Percentiles rank a stretch among this genome's conserved stretches.
Evolutionary conservation across 2,797 vertebrate genomes (phyloP).

Genomic region (Halcyon badia): DNA sequence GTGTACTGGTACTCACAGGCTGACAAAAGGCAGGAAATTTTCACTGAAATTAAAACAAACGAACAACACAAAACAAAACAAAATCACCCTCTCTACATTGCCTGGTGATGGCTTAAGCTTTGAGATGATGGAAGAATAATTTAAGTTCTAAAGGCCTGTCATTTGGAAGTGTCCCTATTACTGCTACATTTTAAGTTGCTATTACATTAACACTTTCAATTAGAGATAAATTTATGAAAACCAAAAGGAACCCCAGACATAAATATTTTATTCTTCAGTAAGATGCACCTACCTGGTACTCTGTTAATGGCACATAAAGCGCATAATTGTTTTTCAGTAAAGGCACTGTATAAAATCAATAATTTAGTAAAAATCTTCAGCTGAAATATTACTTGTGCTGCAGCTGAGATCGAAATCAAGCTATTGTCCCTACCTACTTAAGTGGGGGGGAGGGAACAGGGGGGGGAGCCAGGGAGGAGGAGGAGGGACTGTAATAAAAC

Average conservation of each 20-base stretch:
- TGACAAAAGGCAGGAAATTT: neutral
- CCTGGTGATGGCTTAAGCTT: neutral
- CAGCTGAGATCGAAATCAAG: neutral
- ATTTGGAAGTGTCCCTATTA: neutral
- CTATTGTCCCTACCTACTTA: neutral
- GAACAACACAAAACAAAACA: neutral
- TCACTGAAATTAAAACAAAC: neutral
- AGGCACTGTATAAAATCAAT: neutral
- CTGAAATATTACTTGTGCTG: neutral
- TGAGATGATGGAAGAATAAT: neutral
- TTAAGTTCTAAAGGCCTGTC: neutral
- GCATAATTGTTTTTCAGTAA: neutral
- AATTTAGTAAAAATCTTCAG: slow-evolving; percentile 1
- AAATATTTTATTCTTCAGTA: neutral
- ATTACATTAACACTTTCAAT: neutral
- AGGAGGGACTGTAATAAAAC: neutral
- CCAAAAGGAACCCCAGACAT: neutral
- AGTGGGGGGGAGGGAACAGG: neutral
- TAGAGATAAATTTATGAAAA: neutral
- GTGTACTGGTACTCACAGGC: neutral
- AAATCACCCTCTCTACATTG: neutral
- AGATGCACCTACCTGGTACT: neutral
- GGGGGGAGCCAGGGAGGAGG: neutral
- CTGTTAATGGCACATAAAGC: neutral
- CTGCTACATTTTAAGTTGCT: neutral